These are phyloP conservation scores for Eupithecia tripunctaria DNA, from an alignment of 2,888 invertebrate species.

Conservation along the genomic window DNA sequence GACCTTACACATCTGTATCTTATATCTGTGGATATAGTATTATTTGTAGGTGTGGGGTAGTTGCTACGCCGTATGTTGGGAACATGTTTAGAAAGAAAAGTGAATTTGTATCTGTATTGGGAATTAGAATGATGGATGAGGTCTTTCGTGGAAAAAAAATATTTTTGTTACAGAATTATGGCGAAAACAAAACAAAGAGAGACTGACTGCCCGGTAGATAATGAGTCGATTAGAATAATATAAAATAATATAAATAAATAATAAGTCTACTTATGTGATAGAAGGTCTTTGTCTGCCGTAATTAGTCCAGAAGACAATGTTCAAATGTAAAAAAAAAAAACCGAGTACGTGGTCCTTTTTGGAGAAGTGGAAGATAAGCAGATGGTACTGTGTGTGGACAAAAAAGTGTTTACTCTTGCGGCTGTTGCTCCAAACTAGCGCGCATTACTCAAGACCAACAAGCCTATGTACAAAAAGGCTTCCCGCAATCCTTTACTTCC, in stretches of 20 bases:
- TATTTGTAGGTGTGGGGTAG: background rate
- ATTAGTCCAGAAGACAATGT: background rate
- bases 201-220: background rate
- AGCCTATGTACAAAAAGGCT: constrained; percentile 58
- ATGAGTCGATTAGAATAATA: background rate
- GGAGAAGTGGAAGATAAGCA: background rate
- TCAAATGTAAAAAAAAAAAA: background rate
- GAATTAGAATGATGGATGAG: background rate
- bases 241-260: too few relatives aligned
- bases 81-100: constrained; percentile 1
- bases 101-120: constrained; percentile 2
- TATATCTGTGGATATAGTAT: background rate
- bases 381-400: background rate
- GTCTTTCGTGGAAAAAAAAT: background rate
- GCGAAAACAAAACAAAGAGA: background rate
- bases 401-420: constrained; percentile 4
- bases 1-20: constrained; percentile 11
- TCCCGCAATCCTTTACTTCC: constrained; percentile 77
- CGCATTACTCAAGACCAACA: constrained; percentile 45
- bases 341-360: background rate
- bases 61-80: constrained; percentile 6
- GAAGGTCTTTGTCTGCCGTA: background rate
- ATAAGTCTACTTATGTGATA: too few relatives aligned
- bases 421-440: background rate
- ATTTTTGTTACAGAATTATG: background rate